Base-by-base conservation (phyloP, 2,888 invertebrate species). In the Campoplex nolae region DNA sequence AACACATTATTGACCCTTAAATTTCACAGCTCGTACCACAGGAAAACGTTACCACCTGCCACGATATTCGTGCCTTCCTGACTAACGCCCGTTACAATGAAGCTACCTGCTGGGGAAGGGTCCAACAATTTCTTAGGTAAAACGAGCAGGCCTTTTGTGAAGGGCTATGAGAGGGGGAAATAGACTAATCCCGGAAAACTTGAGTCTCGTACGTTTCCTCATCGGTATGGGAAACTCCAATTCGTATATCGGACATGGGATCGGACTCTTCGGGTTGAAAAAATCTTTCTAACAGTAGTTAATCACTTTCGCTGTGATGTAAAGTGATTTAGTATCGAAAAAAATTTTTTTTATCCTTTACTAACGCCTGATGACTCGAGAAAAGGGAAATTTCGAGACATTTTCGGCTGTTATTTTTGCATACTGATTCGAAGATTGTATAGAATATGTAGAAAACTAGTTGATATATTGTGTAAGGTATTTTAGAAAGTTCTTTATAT, bases 11-110 rank as follows among this genome's bases (percentile, higher is more conserved):
- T 6, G 32, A 13, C 62, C 32, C 62, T 62, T 32, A 32, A 32
- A 16, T 62, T 32, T 32, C 62, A 32, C 62, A 62, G 62, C 6
- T 32, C 32, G 32, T 62, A 62, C 62, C 6, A 7, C 3, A 51
- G 7, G 18, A 32, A 32, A 62, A 32, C 32, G 2, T 32, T 32
- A 32, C 3, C 62, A 62, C 62, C 62, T 62, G 62, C 62, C 32
- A 62, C 6, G 16, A 62, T 62, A 23, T 62, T 32, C 62, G 62
- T 62, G 62, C 62, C 62, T 62, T 62, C 62, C 62, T 62, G 62
- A 62, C 62, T 62, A 62, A 32, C 16, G 62, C 0, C 32, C 32
- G 32, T 62, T 32, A 62, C 62, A 62, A 32, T 62, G 32, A 32
- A 62, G 2, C 32, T 62, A 62, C 62, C 62, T 62, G 62, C 32